Conservation (phyloP, 2,797 vertebrate species). For the Setipinna tenuifilis region DNA sequence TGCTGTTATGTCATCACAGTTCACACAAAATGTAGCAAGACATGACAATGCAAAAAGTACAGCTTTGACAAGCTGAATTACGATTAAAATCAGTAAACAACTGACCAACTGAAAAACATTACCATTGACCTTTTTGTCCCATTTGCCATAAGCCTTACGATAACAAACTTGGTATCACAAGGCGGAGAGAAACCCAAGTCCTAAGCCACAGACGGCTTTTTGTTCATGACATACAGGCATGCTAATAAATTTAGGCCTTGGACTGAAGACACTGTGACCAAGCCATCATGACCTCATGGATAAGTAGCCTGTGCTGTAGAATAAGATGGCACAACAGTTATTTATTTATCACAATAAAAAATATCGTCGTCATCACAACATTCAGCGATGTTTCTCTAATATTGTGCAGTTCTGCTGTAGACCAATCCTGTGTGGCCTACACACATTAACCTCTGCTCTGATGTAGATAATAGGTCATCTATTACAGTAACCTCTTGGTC, state of each 20-base stretch:
- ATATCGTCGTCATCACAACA: no score
- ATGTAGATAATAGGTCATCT: neutral
- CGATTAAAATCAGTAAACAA: neutral
- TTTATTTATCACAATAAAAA: no score
- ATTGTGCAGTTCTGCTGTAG: no score
- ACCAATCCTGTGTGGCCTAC: neutral
- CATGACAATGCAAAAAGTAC: neutral
- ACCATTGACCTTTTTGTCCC: neutral
- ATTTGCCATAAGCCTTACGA: neutral
- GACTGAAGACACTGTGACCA: neutral
- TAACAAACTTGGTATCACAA: neutral
- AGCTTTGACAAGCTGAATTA: neutral
- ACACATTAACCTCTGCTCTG: neutral
- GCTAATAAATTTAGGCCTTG: neutral
- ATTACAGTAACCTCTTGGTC: neutral
- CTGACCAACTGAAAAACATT: neutral
- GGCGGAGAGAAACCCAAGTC: neutral
- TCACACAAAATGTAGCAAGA: neutral
- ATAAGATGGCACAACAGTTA: no score
- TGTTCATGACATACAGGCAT: neutral
- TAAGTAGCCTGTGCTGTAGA: neutral
- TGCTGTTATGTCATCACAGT: neutral
- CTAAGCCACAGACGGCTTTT: neutral
- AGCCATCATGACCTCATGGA: neutral
- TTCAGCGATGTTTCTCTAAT: no score